These are phyloP conservation scores for Enteromius thamalakanensis DNA, from an alignment of 2,797 vertebrate genomes.

Conservation along the genomic window DNA sequence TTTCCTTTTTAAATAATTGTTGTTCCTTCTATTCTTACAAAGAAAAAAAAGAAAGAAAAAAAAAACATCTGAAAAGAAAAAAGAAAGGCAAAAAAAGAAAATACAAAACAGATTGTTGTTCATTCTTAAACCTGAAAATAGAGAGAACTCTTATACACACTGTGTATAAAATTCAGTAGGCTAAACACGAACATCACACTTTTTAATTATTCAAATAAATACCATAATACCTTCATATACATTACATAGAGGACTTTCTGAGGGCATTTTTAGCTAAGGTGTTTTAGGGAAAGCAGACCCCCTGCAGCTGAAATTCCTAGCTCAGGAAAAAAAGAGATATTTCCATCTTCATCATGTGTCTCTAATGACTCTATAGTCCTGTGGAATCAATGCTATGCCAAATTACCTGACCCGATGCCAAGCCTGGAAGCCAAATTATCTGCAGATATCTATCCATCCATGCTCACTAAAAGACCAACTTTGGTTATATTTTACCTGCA, in stretches of 20 bases:
- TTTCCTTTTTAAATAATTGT: neutral
- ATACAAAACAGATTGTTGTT: neutral
- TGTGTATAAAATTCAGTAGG: too few species aligned
- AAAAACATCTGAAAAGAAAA: neutral
- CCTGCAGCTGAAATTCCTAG: neutral
- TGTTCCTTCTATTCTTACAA: neutral
- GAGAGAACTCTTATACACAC: too few species aligned
- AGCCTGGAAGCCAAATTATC: conserved; percentile 7
- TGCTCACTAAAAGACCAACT: neutral
- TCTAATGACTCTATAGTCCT: neutral
- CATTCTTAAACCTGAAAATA: too few species aligned
- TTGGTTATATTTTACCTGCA: neutral
- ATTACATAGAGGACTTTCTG: neutral
- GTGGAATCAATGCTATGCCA: neutral
- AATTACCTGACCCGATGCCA: conserved; percentile 1
- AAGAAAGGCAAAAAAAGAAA: neutral
- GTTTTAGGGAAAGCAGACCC: neutral
- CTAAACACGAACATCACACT: too few species aligned
- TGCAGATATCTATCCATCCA: neutral
- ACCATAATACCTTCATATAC: too few species aligned
- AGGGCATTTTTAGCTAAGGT: neutral
- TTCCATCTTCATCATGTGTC: neutral
- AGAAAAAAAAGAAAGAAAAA: neutral
- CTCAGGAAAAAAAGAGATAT: neutral
- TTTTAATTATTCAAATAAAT: too few species aligned